Conservation (phyloP, 2,888 invertebrate species). For the Mimumesa dahlbomi region DNA sequence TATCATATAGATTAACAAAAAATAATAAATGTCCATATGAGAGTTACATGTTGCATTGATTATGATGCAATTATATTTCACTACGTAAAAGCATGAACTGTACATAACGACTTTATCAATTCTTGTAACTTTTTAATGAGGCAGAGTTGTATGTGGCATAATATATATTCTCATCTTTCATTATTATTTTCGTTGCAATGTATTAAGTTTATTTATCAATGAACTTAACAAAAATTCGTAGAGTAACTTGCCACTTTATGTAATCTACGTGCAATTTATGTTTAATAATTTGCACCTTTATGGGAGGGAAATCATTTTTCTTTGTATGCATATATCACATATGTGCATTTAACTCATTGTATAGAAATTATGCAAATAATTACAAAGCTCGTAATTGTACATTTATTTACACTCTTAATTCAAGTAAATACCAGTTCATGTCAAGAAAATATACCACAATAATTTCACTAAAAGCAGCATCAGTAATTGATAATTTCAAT, state of each 20-base stretch:
- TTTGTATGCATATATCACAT: constrained; percentile 7
- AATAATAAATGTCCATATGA: constrained; percentile 66
- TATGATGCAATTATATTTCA: constrained; percentile 59
- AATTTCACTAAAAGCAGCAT: constrained; percentile 46
- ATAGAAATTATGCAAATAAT: constrained; percentile 36
- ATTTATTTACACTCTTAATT: constrained; percentile 40
- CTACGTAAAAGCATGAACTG: constrained; percentile 58
- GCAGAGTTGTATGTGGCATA: constrained; percentile 35
- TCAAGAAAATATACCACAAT: constrained; percentile 43
- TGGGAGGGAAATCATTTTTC: constrained; percentile 32
- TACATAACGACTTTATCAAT: constrained; percentile 64
- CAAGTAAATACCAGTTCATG: constrained; percentile 39
- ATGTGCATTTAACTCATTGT: constrained; percentile 40
- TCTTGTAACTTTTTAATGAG: constrained; percentile 51
- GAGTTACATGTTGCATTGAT: constrained; percentile 57
- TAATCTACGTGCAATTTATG: constrained; percentile 58
- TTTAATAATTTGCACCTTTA: constrained; percentile 40
- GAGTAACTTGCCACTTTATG: constrained; percentile 13
- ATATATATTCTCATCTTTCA: constrained; percentile 49
- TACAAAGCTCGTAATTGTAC: constrained; percentile 45
- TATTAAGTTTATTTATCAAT: constrained; percentile 39
- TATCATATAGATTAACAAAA: constrained; percentile 62
- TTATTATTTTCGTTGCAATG: constrained; percentile 46
- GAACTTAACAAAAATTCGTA: constrained; percentile 28
- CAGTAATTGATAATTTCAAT: constrained; percentile 27